Conservation (phyloP, 2,888 invertebrate genomes). For the Calameuta idolon region DNA sequence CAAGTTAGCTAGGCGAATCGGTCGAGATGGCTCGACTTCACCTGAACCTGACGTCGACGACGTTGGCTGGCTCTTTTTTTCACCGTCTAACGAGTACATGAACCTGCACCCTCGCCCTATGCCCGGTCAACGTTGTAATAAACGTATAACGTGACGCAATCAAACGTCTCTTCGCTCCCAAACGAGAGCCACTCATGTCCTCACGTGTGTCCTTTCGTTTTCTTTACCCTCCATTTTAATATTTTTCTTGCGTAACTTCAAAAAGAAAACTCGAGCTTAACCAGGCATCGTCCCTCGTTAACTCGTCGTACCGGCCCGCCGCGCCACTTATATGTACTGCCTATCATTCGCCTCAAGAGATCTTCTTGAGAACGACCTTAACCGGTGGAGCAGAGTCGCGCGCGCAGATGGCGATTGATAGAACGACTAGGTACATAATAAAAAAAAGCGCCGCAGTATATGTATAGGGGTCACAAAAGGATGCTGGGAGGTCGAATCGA, state of each 20-base stretch:
- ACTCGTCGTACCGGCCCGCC: not conserved
- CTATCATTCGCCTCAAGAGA: not conserved
- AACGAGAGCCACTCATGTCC: not conserved
- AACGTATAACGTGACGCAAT: not conserved
- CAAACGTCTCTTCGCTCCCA: not conserved
- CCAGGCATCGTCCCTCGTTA: not conserved
- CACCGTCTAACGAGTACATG: not conserved
- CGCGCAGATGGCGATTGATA: not conserved
- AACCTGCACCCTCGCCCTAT: not conserved
- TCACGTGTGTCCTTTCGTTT: not conserved
- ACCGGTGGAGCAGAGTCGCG: not conserved
- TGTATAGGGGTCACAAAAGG: not conserved
- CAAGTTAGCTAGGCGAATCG: conserved; percentile 17
- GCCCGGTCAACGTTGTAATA: not conserved
- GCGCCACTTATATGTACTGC: not conserved
- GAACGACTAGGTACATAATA: not conserved
- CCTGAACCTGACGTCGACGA: conserved; percentile 3
- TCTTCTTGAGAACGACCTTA: not conserved
- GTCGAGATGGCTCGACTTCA: conserved; percentile 16
- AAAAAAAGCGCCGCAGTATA: not conserved
- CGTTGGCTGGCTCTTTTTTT: conserved; percentile 37
- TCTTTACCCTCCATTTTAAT: not conserved
- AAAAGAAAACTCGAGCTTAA: not conserved
- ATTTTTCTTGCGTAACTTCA: not conserved
- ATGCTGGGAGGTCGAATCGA: too few relatives aligned